phyloP scores from a whole-genome alignment of 2,113 vertebrate species.

The Rousettus leschenaultii region DNA sequence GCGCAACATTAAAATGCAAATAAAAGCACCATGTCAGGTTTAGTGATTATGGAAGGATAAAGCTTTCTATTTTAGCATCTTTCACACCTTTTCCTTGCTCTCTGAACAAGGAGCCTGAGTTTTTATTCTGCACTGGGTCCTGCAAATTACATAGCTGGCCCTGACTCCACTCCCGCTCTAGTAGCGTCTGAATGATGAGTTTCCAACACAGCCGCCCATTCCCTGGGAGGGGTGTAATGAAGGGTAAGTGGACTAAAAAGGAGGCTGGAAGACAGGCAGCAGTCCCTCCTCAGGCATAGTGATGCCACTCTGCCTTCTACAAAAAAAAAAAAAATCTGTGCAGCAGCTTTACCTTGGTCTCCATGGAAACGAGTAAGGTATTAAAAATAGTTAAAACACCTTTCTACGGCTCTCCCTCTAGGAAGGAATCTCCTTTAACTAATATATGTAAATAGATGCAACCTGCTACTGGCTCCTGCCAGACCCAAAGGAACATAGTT shows the following conservation, averaged over 20 bases:
- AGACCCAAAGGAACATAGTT: neutral
- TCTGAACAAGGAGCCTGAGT: neutral
- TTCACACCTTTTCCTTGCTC: neutral
- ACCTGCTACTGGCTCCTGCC: neutral
- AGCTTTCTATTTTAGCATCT: neutral
- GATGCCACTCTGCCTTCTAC: conserved; percentile 1
- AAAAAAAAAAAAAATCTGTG: neutral
- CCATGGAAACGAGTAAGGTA: conserved; percentile 57
- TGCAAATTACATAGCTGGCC: neutral
- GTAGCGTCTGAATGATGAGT: neutral
- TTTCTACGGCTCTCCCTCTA: neutral
- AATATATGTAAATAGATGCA: neutral
- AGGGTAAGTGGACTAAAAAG: neutral
- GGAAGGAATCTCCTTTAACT: conserved; percentile 36
- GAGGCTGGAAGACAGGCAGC: neutral
- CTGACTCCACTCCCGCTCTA: neutral
- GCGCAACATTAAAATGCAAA: neutral
- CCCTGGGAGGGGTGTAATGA: neutral
- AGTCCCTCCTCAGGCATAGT: no score
- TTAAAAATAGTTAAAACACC: conserved; percentile 39
- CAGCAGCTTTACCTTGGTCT: conserved; percentile 30
- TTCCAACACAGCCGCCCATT: neutral
- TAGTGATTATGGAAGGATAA: neutral
- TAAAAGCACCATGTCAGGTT: neutral
- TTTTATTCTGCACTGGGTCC: neutral